A percentile compares a stretch with the other conserved stretches of the same genome.
Evolutionary conservation across 2,113 vertebrate genomes (phyloP).

Genomic region (Podarcis muralis): DNA sequence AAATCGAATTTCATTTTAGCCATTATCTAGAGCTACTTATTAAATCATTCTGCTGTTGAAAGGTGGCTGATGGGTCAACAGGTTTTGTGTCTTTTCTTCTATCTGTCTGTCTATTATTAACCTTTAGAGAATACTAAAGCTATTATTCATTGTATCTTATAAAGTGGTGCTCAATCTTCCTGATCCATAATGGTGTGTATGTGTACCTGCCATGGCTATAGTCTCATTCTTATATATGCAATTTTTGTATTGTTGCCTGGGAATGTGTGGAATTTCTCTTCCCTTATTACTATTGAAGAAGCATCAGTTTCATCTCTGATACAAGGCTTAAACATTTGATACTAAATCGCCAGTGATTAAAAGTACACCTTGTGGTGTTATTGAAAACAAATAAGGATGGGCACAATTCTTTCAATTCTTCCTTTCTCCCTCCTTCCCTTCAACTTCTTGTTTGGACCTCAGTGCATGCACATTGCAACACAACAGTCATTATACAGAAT

Average conservation of each 20-base stretch:
- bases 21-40: conserved; percentile 63
- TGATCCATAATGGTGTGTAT: conserved; percentile 45
- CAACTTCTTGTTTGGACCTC: not conserved
- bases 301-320: not conserved
- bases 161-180: conserved; percentile 56
- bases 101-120: conserved; percentile 60
- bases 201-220: not conserved
- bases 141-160: conserved; percentile 51
- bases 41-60: conserved; percentile 71
- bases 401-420: too few species aligned
- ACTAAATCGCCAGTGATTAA: not conserved
- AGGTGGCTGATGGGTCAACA: conserved; percentile 56
- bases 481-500: not conserved
- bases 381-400: not conserved
- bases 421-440: not conserved
- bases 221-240: not conserved
- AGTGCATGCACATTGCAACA: not conserved
- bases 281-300: not conserved
- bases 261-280: not conserved
- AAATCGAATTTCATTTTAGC: conserved; percentile 69
- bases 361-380: not conserved
- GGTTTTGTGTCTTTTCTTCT: conserved; percentile 49
- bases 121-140: conserved; percentile 54
- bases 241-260: not conserved
- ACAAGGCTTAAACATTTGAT: not conserved